These are phyloP conservation scores for Eidolon dupreanum DNA, from an alignment of 2,797 vertebrate species.

Conservation along the genomic window DNA sequence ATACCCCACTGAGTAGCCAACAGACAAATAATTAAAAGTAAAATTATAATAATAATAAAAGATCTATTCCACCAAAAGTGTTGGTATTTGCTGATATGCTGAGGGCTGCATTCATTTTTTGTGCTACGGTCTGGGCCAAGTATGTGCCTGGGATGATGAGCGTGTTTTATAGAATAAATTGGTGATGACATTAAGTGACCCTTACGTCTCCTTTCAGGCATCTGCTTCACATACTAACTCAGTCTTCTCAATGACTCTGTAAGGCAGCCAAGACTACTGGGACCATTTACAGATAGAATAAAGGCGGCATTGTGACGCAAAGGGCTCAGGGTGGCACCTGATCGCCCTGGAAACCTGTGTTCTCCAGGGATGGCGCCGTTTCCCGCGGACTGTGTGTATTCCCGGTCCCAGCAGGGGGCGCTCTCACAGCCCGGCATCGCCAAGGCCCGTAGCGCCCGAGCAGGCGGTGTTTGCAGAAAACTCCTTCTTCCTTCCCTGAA, in stretches of 20 bases:
- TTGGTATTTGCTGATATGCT: background rate
- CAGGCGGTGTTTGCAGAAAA: background rate
- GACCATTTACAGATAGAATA: background rate
- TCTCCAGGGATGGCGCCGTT: background rate
- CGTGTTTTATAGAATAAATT: background rate
- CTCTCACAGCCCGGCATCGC: background rate
- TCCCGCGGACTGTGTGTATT: rapidly evolving
- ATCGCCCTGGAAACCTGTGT: background rate
- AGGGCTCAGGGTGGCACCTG: background rate
- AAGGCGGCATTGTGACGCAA: background rate
- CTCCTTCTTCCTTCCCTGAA: background rate
- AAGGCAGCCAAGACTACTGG: background rate
- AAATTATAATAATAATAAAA: background rate
- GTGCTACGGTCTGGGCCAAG: background rate
- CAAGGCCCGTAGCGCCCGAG: rapidly evolving
- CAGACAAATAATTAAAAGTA: background rate
- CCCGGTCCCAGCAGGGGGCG: rapidly evolving
- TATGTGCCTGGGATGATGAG: background rate
- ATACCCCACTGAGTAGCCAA: background rate
- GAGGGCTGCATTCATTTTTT: background rate
- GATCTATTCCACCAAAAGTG: background rate
- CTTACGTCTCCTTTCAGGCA: background rate
- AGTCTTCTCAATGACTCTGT: background rate
- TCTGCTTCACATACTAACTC: background rate
- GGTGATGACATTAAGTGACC: no score